Percentiles rank a stretch among this genome's conserved stretches.
Evolutionary conservation across 2,113 vertebrate genomes (phyloP).

Genomic region (Antechinus stuartii): DNA sequence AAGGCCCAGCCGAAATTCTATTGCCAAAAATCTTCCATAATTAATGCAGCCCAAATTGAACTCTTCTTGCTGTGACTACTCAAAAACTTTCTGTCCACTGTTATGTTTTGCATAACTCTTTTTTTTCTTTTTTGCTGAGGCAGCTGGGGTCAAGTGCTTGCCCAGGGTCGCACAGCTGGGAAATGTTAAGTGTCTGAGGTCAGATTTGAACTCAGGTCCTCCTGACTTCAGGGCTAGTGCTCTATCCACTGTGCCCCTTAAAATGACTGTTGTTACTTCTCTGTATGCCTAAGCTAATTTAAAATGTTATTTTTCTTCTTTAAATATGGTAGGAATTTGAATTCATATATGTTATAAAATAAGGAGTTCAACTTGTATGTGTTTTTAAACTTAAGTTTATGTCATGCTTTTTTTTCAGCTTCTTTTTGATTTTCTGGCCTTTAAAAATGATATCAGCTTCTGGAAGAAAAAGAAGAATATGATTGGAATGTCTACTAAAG

Average conservation of each 20-base stretch:
- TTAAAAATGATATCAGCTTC: slow-evolving; percentile 99
- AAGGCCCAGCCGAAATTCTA: neutral
- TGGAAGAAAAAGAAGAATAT: slow-evolving; percentile 99
- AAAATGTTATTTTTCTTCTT: neutral
- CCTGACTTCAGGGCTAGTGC: too few relatives aligned
- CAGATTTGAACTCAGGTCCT: too few relatives aligned
- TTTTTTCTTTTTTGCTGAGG: too few relatives aligned
- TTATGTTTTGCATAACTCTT: neutral
- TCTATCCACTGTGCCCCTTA: neutral
- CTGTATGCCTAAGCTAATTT: neutral
- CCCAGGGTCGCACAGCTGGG: too few relatives aligned
- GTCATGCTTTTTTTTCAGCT: slow-evolving; percentile 85
- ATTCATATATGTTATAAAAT: neutral
- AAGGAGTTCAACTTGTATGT: neutral
- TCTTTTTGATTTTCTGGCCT: slow-evolving; percentile 98
- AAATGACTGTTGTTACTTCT: neutral
- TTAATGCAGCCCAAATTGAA: neutral
- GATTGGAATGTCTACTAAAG: slow-evolving; percentile 99
- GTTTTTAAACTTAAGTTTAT: neutral
- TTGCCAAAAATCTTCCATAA: neutral
- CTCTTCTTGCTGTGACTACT: neutral
- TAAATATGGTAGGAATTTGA: neutral
- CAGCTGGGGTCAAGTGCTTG: too few relatives aligned
- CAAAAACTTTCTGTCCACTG: neutral
- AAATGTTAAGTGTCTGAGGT: too few relatives aligned